phyloP scores from a whole-genome alignment of 1,140 invertebrate species.

The Sycophila sp. region DNA sequence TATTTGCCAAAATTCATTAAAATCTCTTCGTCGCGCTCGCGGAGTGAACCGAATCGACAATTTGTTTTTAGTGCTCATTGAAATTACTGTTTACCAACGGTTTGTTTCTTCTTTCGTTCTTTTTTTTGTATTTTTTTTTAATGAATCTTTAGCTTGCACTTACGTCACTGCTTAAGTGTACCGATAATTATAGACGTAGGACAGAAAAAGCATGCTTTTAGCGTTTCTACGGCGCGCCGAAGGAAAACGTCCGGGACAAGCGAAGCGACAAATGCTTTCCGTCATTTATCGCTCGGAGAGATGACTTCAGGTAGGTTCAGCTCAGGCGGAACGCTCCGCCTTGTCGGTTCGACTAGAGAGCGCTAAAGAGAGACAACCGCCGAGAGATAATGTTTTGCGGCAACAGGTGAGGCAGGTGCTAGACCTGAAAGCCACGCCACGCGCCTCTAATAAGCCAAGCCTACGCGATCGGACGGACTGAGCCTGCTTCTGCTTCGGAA shows the following conservation, averaged over 20 bases:
- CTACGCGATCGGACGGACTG: constrained; percentile 65
- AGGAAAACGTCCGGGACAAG: constrained; percentile 34
- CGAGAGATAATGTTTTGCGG: constrained; percentile 65
- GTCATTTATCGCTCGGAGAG: constrained; percentile 57
- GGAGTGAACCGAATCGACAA: too few relatives aligned
- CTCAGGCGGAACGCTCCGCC: constrained; percentile 21
- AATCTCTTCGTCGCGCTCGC: too few relatives aligned
- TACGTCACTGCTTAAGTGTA: too few relatives aligned
- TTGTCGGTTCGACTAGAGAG: constrained; percentile 5
- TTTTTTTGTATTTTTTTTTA: too few relatives aligned
- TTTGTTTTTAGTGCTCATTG: too few relatives aligned
- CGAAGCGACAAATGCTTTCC: constrained; percentile 52
- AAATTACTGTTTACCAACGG: too few relatives aligned
- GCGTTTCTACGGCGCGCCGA: background rate
- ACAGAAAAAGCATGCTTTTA: background rate
- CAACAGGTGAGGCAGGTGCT: constrained; percentile 68
- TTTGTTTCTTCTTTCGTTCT: too few relatives aligned
- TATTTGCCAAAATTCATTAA: too few relatives aligned
- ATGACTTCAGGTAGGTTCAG: background rate
- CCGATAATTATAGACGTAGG: too few relatives aligned
- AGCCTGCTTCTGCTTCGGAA: background rate
- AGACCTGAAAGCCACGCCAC: constrained; percentile 62
- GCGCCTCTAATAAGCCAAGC: constrained; percentile 64
- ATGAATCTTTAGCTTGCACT: too few relatives aligned
- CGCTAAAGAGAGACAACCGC: constrained; percentile 44